phyloP scores from a whole-genome alignment of 2,888 invertebrate species.

The Temnothorax rugatulus region DNA sequence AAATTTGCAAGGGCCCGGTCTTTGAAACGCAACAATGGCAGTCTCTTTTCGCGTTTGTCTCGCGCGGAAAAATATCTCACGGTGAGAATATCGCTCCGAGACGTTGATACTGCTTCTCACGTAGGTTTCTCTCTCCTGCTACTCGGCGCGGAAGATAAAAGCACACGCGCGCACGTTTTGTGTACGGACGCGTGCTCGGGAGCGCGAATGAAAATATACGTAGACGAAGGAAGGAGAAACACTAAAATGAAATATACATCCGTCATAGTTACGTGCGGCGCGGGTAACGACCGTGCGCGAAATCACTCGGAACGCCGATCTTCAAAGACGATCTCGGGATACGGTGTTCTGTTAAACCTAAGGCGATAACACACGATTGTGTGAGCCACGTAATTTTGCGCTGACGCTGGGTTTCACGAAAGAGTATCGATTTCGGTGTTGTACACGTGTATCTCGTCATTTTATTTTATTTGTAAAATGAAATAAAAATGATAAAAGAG shows the following conservation, averaged over 20 bases:
- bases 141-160: constrained; percentile 42
- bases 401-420: neutral
- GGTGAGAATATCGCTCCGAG: constrained; percentile 27
- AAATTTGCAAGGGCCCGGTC: constrained; percentile 59
- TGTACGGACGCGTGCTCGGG: constrained; percentile 30
- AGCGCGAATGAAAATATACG: constrained; percentile 20
- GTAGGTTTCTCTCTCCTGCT: constrained; percentile 12
- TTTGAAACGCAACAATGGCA: constrained; percentile 60
- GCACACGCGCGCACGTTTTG: constrained; percentile 32
- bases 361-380: neutral
- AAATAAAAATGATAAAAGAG: neutral
- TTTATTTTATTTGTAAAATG: neutral
- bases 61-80: constrained; percentile 52
- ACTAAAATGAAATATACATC: constrained; percentile 24
- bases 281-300: constrained; percentile 27
- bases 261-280: constrained; percentile 21
- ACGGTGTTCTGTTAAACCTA: neutral
- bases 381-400: neutral
- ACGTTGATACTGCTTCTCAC: constrained; percentile 47
- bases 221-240: neutral
- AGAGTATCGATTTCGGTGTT: neutral
- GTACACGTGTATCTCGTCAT: neutral
- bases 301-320: neutral
- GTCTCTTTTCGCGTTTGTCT: constrained; percentile 41
- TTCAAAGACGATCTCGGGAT: neutral